phyloP scores from a whole-genome alignment of 1,140 invertebrate species.

The Polypedilum vanderplanki region DNA sequence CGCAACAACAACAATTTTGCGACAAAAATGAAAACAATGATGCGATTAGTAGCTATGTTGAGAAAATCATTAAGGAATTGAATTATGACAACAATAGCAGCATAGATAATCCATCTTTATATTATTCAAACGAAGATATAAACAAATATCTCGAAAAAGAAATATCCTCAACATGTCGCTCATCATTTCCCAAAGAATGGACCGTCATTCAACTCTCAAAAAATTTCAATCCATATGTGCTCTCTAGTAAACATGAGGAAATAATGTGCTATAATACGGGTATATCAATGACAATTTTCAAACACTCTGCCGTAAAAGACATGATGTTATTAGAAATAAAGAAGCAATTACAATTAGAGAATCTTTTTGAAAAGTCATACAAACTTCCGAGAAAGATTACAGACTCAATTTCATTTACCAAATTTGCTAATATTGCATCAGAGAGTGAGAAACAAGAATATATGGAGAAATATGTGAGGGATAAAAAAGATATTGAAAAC shows the following conservation, averaged over 20 bases:
- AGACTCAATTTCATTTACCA: neutral
- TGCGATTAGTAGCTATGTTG: neutral
- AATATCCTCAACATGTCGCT: neutral
- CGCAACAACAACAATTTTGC: no score
- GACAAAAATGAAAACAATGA: neutral
- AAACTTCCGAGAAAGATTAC: neutral
- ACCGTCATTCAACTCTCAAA: neutral
- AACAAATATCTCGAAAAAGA: slow-evolving; percentile 11
- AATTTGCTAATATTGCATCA: neutral
- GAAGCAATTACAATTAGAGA: slow-evolving; percentile 12
- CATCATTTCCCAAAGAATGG: neutral
- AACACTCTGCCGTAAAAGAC: neutral
- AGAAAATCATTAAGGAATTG: neutral
- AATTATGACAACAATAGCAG: neutral
- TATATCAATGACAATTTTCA: slow-evolving; percentile 25
- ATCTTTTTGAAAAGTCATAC: slow-evolving; percentile 3
- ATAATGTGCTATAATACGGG: neutral
- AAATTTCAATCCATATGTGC: neutral
- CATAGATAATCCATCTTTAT: slow-evolving; percentile 2
- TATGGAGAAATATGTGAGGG: slow-evolving; percentile 5
- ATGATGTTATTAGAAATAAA: neutral
- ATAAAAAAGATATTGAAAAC: neutral
- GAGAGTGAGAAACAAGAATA: neutral
- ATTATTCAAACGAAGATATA: slow-evolving; percentile 21
- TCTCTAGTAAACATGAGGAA: slow-evolving; percentile 16